Conservation (phyloP, 2,888 invertebrate genomes). For the Oscheius sp. region DNA sequence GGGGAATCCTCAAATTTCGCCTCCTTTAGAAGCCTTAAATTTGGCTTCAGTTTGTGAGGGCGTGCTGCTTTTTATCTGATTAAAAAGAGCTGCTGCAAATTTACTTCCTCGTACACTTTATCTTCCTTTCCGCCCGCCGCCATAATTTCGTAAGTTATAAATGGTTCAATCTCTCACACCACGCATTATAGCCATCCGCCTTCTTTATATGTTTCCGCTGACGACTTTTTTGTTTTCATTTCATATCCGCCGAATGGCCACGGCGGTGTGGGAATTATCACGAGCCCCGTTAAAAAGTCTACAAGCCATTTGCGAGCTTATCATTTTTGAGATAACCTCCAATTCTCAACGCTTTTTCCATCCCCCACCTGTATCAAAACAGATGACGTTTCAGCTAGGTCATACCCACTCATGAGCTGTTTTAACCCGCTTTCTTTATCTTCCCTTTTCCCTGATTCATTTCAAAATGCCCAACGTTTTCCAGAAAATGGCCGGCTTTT, state of each 20-base stretch:
- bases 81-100: no score
- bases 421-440: neutral
- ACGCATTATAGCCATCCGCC: no score
- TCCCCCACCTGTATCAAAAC: neutral
- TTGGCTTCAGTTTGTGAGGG: no score
- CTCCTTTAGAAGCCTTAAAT: no score
- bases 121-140: no score
- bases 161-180: no score
- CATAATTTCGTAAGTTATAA: no score
- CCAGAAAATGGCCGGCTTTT: slow-evolving; percentile 67
- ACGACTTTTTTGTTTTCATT: no score
- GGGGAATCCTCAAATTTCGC: no score
- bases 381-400: neutral
- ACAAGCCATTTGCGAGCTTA: neutral
- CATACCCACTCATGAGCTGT: neutral
- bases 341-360: neutral
- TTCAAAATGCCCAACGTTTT: slow-evolving; percentile 1
- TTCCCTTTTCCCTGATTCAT: neutral
- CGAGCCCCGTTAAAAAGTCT: slow-evolving; percentile 12
- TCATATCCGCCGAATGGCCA: neutral
- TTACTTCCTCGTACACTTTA: no score
- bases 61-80: no score
- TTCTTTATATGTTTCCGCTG: no score
- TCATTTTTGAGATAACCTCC: slow-evolving; percentile 18
- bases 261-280: slow-evolving; percentile 6